Conservation (phyloP, 2,888 invertebrate species). For the Sinelater perroti region DNA sequence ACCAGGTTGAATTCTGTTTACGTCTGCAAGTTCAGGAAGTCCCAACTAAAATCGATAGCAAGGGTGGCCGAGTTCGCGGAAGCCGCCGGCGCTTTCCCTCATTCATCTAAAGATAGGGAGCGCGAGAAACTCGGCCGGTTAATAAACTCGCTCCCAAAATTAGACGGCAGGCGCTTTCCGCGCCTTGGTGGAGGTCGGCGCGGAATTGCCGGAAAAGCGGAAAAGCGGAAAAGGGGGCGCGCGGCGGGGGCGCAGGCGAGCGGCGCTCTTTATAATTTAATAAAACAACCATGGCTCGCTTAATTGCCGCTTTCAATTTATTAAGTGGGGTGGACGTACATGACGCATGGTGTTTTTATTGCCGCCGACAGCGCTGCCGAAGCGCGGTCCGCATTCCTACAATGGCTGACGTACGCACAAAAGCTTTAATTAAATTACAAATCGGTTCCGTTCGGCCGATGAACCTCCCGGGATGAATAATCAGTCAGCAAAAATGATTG, state of each 20-base stretch:
- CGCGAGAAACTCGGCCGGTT: neutral
- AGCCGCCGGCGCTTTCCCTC: neutral
- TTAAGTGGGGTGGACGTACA: too few relatives aligned
- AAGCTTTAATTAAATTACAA: too few relatives aligned
- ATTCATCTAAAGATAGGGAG: slow-evolving; percentile 1
- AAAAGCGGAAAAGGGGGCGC: neutral
- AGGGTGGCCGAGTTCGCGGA: neutral
- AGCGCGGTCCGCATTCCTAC: too few relatives aligned
- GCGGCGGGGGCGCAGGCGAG: neutral
- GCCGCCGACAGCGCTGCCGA: too few relatives aligned
- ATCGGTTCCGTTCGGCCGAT: too few relatives aligned
- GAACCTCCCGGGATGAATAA: too few relatives aligned
- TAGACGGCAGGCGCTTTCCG: slow-evolving; percentile 9
- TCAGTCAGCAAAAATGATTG: too few relatives aligned
- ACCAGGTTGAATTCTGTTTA: neutral
- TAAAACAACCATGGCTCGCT: neutral
- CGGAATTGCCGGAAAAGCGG: too few relatives aligned
- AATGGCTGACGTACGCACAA: too few relatives aligned
- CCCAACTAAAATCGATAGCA: slow-evolving; percentile 5
- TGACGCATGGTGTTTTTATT: too few relatives aligned
- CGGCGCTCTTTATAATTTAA: neutral
- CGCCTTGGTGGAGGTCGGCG: too few relatives aligned
- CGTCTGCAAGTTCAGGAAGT: neutral
- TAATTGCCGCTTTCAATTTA: too few relatives aligned
- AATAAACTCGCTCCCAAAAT: slow-evolving; percentile 10